These are phyloP conservation scores for Lethrus apterus DNA, from an alignment of 1,140 invertebrate species.

Conservation along the genomic window DNA sequence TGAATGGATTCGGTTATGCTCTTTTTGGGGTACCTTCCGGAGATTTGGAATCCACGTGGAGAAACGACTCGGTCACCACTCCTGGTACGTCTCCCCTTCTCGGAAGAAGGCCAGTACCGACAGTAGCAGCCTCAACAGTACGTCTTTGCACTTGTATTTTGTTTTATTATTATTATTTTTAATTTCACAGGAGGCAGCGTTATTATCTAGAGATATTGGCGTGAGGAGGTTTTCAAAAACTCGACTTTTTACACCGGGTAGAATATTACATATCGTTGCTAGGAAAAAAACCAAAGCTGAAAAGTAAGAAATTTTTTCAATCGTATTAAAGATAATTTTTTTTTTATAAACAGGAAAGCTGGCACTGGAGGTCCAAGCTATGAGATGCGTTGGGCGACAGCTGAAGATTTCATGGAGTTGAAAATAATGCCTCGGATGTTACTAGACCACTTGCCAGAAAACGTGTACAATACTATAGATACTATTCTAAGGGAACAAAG, in stretches of 20 bases:
- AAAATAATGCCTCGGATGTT: constrained; percentile 70
- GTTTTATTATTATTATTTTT: constrained; percentile 4
- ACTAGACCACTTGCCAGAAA: constrained; percentile 66
- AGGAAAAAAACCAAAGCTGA: constrained; percentile 59
- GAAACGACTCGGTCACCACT: constrained; percentile 49
- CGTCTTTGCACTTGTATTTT: not conserved
- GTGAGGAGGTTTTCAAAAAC: constrained; percentile 60
- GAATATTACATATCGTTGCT: constrained; percentile 63
- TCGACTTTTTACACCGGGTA: constrained; percentile 60
- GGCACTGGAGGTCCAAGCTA: constrained; percentile 52
- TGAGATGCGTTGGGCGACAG: constrained; percentile 66
- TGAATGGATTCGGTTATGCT: constrained; percentile 69
- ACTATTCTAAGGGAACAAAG: constrained; percentile 50
- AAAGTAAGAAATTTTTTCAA: constrained; percentile 41
- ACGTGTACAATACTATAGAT: constrained; percentile 57
- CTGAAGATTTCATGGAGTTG: constrained; percentile 68
- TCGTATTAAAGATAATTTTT: constrained; percentile 12
- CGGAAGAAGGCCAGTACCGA: constrained; percentile 32
- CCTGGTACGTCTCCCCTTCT: constrained; percentile 46
- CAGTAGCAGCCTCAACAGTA: constrained; percentile 40
- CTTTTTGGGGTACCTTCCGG: constrained; percentile 64
- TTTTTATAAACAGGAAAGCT: constrained; percentile 45
- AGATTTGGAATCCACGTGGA: constrained; percentile 64
- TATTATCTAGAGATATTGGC: constrained; percentile 57
- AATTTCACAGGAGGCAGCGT: constrained; percentile 49